phyloP scores from a whole-genome alignment of 2,888 invertebrate species.

The Meghimatium bilineatum region DNA sequence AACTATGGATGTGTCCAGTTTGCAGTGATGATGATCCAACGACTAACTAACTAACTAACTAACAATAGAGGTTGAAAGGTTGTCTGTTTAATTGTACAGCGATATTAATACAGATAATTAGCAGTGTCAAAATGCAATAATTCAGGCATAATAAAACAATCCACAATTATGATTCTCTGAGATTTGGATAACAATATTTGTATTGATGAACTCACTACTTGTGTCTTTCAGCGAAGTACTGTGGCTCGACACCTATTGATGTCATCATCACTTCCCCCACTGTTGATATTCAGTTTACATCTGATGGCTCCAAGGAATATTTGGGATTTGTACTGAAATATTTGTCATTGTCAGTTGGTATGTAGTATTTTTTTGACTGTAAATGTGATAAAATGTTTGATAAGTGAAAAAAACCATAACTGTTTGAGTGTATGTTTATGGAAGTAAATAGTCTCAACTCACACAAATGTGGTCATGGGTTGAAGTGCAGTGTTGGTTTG shows the following conservation, averaged over 20 bases:
- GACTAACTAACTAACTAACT: too few species aligned
- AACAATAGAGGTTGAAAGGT: too few species aligned
- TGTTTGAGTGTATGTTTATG: neutral
- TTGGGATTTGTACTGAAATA: constrained; percentile 14
- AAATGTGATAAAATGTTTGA: neutral
- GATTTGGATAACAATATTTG: neutral
- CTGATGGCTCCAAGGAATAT: neutral
- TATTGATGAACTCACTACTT: neutral
- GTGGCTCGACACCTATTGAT: constrained; percentile 10
- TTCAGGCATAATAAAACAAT: neutral
- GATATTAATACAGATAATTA: too few species aligned
- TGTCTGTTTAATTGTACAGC: too few species aligned
- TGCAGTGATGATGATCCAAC: too few species aligned
- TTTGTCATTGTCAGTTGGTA: constrained; percentile 4
- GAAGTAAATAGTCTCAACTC: too few species aligned
- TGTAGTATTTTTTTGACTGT: neutral
- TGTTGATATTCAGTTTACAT: neutral
- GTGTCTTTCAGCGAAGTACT: constrained; percentile 11
- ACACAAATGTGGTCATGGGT: too few species aligned
- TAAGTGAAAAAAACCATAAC: neutral
- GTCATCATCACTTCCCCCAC: neutral
- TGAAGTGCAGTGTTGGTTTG: too few species aligned
- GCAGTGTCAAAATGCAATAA: too few species aligned
- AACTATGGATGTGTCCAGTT: too few species aligned
- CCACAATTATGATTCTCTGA: neutral